A percentile compares a stretch with the other conserved stretches of the same genome.
Evolutionary conservation across 1,140 invertebrate species (phyloP).

Genomic region (Pseudomyrmex pallidus): DNA sequence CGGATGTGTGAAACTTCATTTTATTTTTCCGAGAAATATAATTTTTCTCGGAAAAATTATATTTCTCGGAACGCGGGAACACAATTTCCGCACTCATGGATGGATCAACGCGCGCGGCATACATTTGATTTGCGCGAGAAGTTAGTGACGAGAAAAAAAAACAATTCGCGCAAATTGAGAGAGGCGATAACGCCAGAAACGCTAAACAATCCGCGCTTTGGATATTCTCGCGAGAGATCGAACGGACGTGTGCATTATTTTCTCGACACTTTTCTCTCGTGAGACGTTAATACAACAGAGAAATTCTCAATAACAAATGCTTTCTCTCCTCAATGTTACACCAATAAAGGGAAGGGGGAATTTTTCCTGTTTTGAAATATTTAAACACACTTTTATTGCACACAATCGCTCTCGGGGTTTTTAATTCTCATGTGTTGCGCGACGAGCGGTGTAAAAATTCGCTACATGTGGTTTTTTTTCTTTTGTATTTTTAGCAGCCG

Average conservation of each 20-base stretch:
- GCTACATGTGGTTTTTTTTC: not conserved
- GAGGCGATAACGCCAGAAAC: not conserved
- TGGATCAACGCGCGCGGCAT: too few relatives aligned
- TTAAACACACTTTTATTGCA: not conserved
- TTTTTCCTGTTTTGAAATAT: too few relatives aligned
- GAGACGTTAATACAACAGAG: not conserved
- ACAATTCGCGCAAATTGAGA: not conserved
- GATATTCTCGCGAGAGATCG: not conserved
- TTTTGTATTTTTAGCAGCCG: conserved; percentile 41
- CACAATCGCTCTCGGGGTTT: not conserved
- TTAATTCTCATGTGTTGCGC: not conserved
- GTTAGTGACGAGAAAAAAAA: not conserved
- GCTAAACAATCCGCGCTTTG: not conserved
- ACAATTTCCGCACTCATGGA: too few relatives aligned
- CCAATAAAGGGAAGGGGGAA: too few relatives aligned
- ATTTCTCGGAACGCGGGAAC: too few relatives aligned
- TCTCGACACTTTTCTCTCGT: not conserved
- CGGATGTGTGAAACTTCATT: too few relatives aligned
- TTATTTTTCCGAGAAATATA: too few relatives aligned
- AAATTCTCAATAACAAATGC: conserved; percentile 1
- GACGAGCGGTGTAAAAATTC: not conserved
- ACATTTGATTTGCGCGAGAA: not conserved
- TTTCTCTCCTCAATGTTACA: too few relatives aligned
- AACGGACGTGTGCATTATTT: not conserved
- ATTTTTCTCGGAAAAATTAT: too few relatives aligned